Base-by-base conservation (phyloP, 2,113 vertebrate genomes). In the Nycticorax nycticorax region DNA sequence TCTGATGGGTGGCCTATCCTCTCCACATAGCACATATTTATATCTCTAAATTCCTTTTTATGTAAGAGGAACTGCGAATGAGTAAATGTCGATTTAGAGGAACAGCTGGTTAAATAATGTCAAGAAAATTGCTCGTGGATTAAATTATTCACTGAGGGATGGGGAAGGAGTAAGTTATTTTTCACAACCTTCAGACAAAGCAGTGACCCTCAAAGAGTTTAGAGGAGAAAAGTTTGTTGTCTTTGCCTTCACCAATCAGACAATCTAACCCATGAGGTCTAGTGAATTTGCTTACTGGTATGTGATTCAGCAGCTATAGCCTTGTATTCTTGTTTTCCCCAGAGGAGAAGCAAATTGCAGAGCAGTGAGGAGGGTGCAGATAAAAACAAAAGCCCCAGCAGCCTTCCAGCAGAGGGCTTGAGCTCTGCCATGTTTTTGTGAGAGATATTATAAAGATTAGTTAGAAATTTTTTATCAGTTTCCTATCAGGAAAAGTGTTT, bases 1-100 rank as follows among this genome's bases (percentile, higher is more conserved):
- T 43, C 68, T 84, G 47, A 59, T 32, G 22, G 19, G n/a, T 83
- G 57, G n/a, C 22, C 18, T 83, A 71, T 85, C 6, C 22, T 28
- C 57, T 67, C 48, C 9, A 45, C 24, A 24, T 21, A 76, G 45
- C 45, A 60, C 12, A 12, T 43, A 94, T 37, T 86, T 50, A 12
- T 73, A 37, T 22, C 69, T 77, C 85, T 89, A 71, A 93, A 78
- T 48, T 75, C 57, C 16, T 76, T 64, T 90, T 56, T 56, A 68
- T 83, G 10, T 55, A 53, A 73, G 71, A 90, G 59, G 85, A 86
- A 57, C 20, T 27, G 45, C n/a, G 33, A 77, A 85, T 87, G 56
- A 69, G 24, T 85, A 47, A 88, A 85, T 0, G 3, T 21, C 32
- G 10, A 4, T 86, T 69, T 67, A 57, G 47, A 80, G 35, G n/a